Evolutionary conservation across 2,113 vertebrate species (phyloP).

Genomic region (Poicephalus gulielmi): DNA sequence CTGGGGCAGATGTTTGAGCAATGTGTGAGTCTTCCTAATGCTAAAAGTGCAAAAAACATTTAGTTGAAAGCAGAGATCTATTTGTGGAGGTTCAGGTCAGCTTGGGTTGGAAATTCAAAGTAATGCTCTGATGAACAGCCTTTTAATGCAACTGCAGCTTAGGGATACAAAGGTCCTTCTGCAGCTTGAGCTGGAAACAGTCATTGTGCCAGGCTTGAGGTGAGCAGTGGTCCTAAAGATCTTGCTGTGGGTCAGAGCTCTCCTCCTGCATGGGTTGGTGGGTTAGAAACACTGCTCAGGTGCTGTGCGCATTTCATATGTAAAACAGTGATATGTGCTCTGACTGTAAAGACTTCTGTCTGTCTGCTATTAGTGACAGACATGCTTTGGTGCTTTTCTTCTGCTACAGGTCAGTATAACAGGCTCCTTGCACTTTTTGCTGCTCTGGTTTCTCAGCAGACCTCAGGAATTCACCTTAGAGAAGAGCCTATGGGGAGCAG

Average conservation of each 20-base stretch:
- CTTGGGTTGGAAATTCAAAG: conserved; percentile 24
- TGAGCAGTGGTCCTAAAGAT: background rate
- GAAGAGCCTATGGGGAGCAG: background rate
- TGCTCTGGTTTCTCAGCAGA: background rate
- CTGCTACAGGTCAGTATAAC: background rate
- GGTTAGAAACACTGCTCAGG: background rate
- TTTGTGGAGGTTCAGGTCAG: conserved; percentile 18
- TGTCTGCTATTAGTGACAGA: background rate
- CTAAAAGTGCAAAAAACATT: background rate
- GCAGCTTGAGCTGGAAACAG: background rate
- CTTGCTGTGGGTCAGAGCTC: rapidly evolving
- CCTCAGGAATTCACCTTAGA: background rate
- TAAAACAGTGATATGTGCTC: background rate
- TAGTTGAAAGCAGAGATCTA: background rate
- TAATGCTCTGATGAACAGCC: background rate
- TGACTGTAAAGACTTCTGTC: background rate
- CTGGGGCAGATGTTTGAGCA: background rate
- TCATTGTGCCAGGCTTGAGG: background rate
- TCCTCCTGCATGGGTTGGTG: background rate
- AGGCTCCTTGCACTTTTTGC: background rate
- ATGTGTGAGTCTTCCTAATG: background rate
- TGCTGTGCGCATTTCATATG: background rate
- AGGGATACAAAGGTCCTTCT: conserved; percentile 1
- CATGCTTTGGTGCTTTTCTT: background rate
- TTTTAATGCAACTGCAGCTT: conserved; percentile 3